Conservation (phyloP, 2,113 vertebrate genomes). For the Donacobius atricapilla region DNA sequence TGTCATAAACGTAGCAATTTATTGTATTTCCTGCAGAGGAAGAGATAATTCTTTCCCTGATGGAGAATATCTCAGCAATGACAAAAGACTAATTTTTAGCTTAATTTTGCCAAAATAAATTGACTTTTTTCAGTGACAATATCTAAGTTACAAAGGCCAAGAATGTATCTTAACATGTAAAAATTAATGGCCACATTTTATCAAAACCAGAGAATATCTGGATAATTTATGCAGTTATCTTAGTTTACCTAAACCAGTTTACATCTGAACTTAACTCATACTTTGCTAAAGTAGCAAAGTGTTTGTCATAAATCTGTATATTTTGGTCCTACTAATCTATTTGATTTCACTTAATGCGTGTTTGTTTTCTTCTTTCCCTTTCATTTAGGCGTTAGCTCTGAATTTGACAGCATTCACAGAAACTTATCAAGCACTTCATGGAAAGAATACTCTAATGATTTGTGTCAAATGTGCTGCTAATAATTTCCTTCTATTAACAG, state of each 20-base stretch:
- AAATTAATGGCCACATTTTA: conserved; percentile 15
- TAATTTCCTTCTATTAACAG: not conserved
- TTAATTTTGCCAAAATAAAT: conserved; percentile 1
- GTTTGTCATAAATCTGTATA: not conserved
- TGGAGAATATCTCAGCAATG: not conserved
- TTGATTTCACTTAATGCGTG: not conserved
- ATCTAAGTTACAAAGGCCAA: not conserved
- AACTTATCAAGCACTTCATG: not conserved
- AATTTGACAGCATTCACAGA: not conserved
- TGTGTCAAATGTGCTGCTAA: not conserved
- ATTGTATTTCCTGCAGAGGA: conserved; percentile 9
- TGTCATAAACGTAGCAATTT: not conserved
- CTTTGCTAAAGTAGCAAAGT: not conserved
- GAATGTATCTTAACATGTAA: not conserved
- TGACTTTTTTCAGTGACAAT: not conserved
- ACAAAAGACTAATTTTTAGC: conserved; percentile 23
- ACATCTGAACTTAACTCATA: not conserved
- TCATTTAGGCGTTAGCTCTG: not conserved
- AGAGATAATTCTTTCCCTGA: not conserved
- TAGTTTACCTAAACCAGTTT: not conserved
- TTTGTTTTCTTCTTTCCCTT: not conserved
- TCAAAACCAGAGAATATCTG: not conserved
- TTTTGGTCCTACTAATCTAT: not conserved
- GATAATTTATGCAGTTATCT: not conserved
- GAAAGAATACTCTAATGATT: not conserved